Percentiles rank a stretch among this genome's conserved stretches.
These are phyloP conservation scores for Coendou prehensilis DNA, from an alignment of 2,797 vertebrate genomes.

Conservation along the genomic window DNA sequence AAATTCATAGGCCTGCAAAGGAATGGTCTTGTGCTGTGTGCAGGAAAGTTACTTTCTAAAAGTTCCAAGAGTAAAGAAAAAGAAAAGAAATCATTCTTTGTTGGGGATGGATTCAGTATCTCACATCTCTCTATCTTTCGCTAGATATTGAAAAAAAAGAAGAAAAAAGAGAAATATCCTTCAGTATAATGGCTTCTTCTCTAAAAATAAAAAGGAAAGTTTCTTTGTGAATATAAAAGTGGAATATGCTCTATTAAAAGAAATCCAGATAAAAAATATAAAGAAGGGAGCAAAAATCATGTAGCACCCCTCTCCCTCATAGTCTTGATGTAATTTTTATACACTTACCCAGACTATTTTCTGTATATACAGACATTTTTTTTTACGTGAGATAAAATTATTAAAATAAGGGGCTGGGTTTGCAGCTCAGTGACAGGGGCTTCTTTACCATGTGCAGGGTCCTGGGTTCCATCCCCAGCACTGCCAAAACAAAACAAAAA, in stretches of 20 bases:
- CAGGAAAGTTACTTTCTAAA: slow-evolving; percentile 27
- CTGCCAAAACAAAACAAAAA: too few relatives aligned
- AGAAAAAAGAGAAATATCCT: slow-evolving; percentile 17
- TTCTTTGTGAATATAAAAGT: slow-evolving; percentile 70
- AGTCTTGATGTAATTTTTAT: background rate
- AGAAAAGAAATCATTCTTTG: slow-evolving; percentile 33
- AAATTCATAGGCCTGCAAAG: slow-evolving; percentile 22
- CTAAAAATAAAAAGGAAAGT: slow-evolving; percentile 55
- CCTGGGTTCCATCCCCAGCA: background rate
- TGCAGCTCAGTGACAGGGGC: too few relatives aligned
- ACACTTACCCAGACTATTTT: background rate
- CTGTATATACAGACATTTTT: background rate
- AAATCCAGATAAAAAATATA: slow-evolving; percentile 66
- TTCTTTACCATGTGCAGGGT: background rate
- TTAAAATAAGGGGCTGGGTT: background rate
- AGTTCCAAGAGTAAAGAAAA: slow-evolving; percentile 65
- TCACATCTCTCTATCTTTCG: slow-evolving; percentile 47
- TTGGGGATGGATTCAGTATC: slow-evolving; percentile 1
- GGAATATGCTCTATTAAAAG: slow-evolving; percentile 71
- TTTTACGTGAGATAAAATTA: slow-evolving; percentile 1
- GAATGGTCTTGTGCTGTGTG: background rate
- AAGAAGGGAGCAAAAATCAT: slow-evolving; percentile 50
- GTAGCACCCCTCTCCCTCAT: background rate
- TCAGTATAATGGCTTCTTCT: background rate
- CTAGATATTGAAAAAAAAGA: background rate